Evolutionary conservation across 2,888 invertebrate species (phyloP), one percentile per base, ranked within the genome.

Genomic region (Andrena flavipes): DNA sequence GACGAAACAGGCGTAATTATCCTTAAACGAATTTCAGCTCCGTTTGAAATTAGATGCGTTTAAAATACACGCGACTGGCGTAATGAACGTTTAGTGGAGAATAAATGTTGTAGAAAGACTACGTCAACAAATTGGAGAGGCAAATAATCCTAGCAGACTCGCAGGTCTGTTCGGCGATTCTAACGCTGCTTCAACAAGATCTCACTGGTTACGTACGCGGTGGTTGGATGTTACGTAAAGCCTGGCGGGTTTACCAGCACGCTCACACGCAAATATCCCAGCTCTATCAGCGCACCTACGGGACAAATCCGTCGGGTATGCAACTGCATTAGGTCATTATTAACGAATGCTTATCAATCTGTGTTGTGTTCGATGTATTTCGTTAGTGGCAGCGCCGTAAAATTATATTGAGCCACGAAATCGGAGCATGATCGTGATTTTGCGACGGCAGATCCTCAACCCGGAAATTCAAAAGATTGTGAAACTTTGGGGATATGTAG

Each of bases 231-330:
- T 93, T 97, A 83, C 93, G 96, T 35, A 96, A 96, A 91, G 96
- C 96, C 0, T 97, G 96, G 96, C 96, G 96, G 91, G 95, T 96
- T 74, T 97, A 97, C 90, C 96, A 96, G 86, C 95, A 95, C 87
- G 94, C 96, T 1, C 96, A 96, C 91, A 94, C 94, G 65, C 95
- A 96, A 87, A 95, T 96, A 85, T 92, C 95, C 26, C 92, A 94
- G 23, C 89, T 96, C 10, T 95, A 96, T 87, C 94, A 94, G 67
- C 94, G 94, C 51, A 93, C 94, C 51, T 94, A 95, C 75, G 95
- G 95, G 35, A 87, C 80, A 59, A 89, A 84, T 87, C 92, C 92
- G 29, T 88, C 89, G 10, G 92, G 93, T 90, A 83, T 60, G 79
- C 70, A 29, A 74, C 56, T n/a, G 64, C 4, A 35, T 16, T 8